These are phyloP conservation scores for Microcebus griseorufus DNA, from an alignment of 2,113 vertebrate genomes.

Conservation along the genomic window DNA sequence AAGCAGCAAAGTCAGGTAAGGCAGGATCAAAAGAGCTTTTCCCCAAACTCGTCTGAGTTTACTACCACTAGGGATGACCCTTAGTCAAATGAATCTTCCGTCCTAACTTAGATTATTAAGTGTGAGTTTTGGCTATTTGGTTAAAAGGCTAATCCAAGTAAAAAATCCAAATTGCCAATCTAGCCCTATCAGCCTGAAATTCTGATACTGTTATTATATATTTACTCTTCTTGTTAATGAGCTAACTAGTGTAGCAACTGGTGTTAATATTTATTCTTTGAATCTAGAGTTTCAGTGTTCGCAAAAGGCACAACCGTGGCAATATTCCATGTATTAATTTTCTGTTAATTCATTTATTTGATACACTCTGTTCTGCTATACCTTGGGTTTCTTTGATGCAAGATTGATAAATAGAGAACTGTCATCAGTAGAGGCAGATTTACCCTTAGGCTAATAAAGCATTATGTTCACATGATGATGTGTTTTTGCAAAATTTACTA, in stretches of 20 bases:
- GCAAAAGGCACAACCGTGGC: not conserved
- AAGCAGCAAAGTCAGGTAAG: not conserved
- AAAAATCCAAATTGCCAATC: not conserved
- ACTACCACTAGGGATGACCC: not conserved
- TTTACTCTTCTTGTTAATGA: constrained; percentile 12
- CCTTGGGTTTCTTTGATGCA: not conserved
- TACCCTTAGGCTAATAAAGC: not conserved
- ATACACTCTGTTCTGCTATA: not conserved
- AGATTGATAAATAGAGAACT: not conserved
- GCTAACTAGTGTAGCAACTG: not conserved
- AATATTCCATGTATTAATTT: not conserved
- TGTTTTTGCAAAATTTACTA: not conserved
- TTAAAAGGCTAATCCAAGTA: not conserved
- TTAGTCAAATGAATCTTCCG: not conserved
- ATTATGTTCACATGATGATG: not conserved
- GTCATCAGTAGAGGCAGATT: not conserved
- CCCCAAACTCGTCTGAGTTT: not conserved
- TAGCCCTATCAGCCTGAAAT: not conserved
- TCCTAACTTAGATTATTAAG: not conserved
- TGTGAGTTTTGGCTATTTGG: not conserved
- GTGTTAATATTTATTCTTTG: not conserved
- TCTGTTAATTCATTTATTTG: not conserved
- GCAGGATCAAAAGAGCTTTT: not conserved
- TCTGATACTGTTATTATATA: not conserved
- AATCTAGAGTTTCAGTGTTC: not conserved